Base-by-base conservation (phyloP, 2,888 invertebrate genomes). In the Plusia festucae region DNA sequence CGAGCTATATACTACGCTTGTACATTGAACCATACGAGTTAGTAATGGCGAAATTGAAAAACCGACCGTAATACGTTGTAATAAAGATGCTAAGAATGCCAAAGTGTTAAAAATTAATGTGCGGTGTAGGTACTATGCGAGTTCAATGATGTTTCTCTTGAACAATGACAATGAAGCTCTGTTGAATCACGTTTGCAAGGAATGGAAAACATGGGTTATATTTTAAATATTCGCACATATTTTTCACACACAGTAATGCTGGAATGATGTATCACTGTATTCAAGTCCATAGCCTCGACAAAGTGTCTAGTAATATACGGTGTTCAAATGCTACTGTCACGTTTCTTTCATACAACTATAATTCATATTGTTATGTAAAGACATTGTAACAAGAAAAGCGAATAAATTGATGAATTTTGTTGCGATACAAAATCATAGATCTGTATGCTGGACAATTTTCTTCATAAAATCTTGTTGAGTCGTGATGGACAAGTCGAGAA, bases 131-230 rank as follows among this genome's bases (percentile, higher is more conserved):
- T n/a, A n/a, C 9, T 46, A n/a, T 30, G 18, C 9, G 24, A 15
- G 40, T 53, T 62, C 9, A 59, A 16, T 57, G 9, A 40, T 49
- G n/a, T 59, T n/a, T 59, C 52, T 8, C 20, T 54, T 0, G 51
- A 64, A 58, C 27, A 59, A 58, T 55, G 18, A 58, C 27, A 59
- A 58, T 55, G 18, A 27, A 66, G 9, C 15, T 49, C 24, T 27
- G 24, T 59, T 44, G 58, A 60, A 49, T 65, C 55, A 61, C n/a
- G 24, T 2, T 0, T 46, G 24, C 51, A 52, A n/a, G 55, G 58
- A 59, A 59, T 56, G 58, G 44, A 65, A 65, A 56, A 61, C 54
- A 3, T 53, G 32, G 16, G 22, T 52, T 40, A 40, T 46, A 51
- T 52, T 24, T 52, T 8, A 40, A 34, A 40, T 18, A 27, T 16